Conservation (phyloP, 2,888 invertebrate species). For the Rhimphoctona megacephalus region DNA sequence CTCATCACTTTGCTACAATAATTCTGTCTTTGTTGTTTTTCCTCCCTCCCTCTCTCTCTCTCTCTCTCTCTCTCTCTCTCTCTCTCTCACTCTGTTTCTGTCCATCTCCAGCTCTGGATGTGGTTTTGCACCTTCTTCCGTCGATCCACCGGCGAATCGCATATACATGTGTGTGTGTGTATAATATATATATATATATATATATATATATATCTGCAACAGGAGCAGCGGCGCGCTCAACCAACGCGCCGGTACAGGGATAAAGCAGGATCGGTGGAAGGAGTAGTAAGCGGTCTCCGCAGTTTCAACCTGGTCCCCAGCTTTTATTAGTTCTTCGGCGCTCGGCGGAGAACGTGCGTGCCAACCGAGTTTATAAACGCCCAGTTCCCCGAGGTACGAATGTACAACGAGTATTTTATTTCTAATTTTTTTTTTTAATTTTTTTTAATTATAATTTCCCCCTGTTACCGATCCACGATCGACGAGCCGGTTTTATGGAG, state of each 20-base stretch:
- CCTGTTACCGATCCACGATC: conserved; percentile 35
- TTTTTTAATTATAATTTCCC: background rate
- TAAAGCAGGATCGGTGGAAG: conserved; percentile 79
- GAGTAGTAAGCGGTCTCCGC: conserved; percentile 83
- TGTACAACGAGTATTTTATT: conserved; percentile 1
- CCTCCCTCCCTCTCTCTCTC: background rate
- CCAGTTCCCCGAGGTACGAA: conserved; percentile 25
- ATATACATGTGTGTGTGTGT: conserved; percentile 16
- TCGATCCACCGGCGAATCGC: conserved; percentile 62
- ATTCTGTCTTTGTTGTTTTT: conserved; percentile 28
- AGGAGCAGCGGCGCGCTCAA: conserved; percentile 60
- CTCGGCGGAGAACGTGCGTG: conserved; percentile 83
- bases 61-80: background rate
- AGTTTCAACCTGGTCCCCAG: conserved; percentile 82
- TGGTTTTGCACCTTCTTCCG: conserved; percentile 51
- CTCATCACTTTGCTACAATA: conserved; percentile 44
- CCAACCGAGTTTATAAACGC: conserved; percentile 54
- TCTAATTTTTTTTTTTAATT: conserved; percentile 2
- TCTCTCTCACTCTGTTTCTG: background rate
- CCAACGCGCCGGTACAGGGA: conserved; percentile 75
- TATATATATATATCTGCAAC: conserved; percentile 22
- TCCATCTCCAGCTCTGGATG: conserved; percentile 19
- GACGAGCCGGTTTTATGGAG: conserved; percentile 26
- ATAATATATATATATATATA: conserved; percentile 34
- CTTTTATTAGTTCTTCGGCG: conserved; percentile 84